phyloP scores from a whole-genome alignment of 1,140 invertebrate species.

The Cecropterus lyciades region DNA sequence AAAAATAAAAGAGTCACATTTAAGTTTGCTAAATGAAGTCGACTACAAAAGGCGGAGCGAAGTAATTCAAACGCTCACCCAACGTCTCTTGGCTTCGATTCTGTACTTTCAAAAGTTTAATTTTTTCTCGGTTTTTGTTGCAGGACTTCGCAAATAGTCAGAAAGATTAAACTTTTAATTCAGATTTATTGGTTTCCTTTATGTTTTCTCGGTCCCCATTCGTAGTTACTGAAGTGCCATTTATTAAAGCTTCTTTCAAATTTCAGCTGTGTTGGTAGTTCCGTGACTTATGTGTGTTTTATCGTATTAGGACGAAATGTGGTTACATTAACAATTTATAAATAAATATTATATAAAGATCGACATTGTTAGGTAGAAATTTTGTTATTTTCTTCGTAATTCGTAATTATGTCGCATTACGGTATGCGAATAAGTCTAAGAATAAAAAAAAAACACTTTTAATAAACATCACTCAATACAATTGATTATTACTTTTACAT shows the following conservation, averaged over 20 bases:
- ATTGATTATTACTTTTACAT: no score
- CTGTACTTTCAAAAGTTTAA: conserved; percentile 73
- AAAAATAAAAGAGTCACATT: conserved; percentile 75
- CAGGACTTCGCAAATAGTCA: conserved; percentile 68
- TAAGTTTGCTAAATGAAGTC: conserved; percentile 81
- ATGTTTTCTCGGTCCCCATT: conserved; percentile 16
- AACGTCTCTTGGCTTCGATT: conserved; percentile 70
- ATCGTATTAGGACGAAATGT: no score
- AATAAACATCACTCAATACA: no score
- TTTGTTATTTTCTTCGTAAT: no score
- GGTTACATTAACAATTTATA: no score
- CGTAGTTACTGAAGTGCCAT: conserved; percentile 19
- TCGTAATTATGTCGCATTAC: no score
- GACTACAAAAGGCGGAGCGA: conserved; percentile 79
- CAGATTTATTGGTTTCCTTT: conserved; percentile 54
- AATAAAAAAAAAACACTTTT: no score
- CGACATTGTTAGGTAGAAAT: no score
- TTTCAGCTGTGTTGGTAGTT: background rate
- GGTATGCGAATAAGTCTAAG: no score
- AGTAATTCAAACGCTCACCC: conserved; percentile 75
- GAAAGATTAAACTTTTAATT: conserved; percentile 55
- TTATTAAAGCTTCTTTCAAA: conserved; percentile 16
- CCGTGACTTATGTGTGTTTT: no score
- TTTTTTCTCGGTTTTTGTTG: conserved; percentile 57
- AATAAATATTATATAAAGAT: no score